Base-by-base conservation (phyloP, 2,888 invertebrate species). In the Lepetodrilus schrolli region DNA sequence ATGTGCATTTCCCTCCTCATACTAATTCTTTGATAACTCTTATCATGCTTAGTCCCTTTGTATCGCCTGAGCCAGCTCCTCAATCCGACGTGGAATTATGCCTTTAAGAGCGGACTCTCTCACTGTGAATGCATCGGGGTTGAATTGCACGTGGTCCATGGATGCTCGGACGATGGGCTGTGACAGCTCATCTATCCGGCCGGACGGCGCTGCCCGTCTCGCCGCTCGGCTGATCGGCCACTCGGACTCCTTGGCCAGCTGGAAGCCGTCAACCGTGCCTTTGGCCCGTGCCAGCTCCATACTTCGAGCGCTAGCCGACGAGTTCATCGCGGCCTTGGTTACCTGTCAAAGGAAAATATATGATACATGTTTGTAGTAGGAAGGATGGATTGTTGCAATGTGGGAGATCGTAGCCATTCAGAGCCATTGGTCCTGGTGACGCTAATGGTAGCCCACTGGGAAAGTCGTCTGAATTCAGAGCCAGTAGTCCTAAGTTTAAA, bases 131-230 rank as follows among this genome's bases (percentile, higher is more conserved):
- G 88, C 88, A 38, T 87, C 85, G 34, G 88, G 87, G 77, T 89
- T 86, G 73, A 87, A 89, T 81, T 88, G 88, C 74, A 89, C 83
- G 73, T 86, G 84, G 78, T 88, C 88, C 88, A 88, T 88, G n/a
- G 86, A 82, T 36, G 84, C 86, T 23, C 88, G 74, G 5, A 86
- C 80, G 48, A 87, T 81, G 68, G 89, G 88, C 38, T 74, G 75
- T 13, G 84, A 74, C 65, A 87, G 79, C 72, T 87, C 85, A 26
- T 79, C 79, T 4, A 86, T 49, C 4, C 87, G 75, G 0, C 77
- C 78, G 13, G 83, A 78, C 5, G 83, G 76, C 7, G 72, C 74
- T 4, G 87, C 85, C 7, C 83, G 78, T 66, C 82, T 84, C 4
- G 87, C 87, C 4, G 84, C 83, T 47, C 82, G 81, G 4, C 81